Percentiles rank a stretch among this genome's conserved stretches.
phyloP scores from a whole-genome alignment of 2,113 vertebrate genomes.

The Saguinus midas region DNA sequence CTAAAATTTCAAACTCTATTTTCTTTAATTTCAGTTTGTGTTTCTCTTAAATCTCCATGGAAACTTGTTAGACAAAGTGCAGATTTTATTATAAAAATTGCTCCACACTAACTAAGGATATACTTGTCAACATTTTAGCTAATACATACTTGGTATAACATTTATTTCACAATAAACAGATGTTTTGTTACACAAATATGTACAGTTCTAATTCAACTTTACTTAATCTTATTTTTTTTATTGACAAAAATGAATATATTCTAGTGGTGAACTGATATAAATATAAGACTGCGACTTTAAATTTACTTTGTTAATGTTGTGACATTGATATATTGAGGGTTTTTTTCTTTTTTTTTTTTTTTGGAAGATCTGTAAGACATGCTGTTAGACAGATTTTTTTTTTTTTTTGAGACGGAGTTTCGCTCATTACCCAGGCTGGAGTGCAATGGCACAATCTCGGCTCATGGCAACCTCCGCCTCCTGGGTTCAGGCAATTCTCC shows the following conservation, averaged over 20 bases:
- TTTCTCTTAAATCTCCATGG: conserved; percentile 19
- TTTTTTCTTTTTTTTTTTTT: neutral
- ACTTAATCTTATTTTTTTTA: neutral
- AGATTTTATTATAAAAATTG: conserved; percentile 48
- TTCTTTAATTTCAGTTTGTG: conserved; percentile 4
- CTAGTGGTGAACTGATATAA: neutral
- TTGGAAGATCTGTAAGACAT: neutral
- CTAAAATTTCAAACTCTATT: neutral
- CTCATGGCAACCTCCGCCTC: no score
- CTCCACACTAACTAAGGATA: neutral
- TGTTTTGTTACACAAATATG: neutral
- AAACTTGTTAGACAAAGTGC: conserved; percentile 46
- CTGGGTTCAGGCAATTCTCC: no score
- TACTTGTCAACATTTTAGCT: neutral
- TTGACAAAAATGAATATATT: neutral
- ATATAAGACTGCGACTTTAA: neutral
- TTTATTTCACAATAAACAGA: neutral
- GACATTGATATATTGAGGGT: neutral
- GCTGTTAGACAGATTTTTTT: neutral
- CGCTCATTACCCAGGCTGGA: no score
- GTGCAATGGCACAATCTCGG: no score
- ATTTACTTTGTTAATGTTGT: neutral
- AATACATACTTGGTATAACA: neutral
- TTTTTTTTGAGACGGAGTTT: neutral
- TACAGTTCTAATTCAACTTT: neutral